phyloP scores from a whole-genome alignment of 2,888 invertebrate genomes.

The Megaustenia siamemsis region DNA sequence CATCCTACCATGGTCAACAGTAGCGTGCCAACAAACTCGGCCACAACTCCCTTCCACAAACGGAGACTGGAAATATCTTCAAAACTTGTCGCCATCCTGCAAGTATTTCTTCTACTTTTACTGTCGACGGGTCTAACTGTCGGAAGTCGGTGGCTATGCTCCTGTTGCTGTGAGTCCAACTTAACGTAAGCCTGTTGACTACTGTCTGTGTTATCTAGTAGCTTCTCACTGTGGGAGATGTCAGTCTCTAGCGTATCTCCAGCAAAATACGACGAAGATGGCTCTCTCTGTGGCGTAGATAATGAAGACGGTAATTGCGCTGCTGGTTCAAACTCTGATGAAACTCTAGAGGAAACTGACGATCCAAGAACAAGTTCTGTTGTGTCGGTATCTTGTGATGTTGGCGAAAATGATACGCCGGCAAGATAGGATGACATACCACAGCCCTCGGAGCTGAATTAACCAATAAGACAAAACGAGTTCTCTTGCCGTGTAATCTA shows the following conservation, averaged over 20 bases:
- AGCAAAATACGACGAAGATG: no score
- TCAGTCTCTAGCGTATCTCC: neutral
- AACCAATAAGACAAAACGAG: neutral
- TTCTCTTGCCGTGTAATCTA: neutral
- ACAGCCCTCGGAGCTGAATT: neutral
- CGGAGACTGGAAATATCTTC: conserved; percentile 61
- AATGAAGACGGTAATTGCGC: neutral
- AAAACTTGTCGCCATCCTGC: conserved; percentile 61
- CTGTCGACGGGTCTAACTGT: neutral
- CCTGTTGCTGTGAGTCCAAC: neutral
- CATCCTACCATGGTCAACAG: conserved; percentile 92
- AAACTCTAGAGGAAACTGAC: neutral
- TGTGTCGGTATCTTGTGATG: neutral
- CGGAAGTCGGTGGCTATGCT: neutral
- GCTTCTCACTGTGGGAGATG: neutral
- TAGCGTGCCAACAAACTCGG: conserved; percentile 93
- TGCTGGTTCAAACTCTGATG: no score
- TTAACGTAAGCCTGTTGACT: neutral
- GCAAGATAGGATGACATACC: neutral
- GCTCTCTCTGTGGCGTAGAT: neutral
- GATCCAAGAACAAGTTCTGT: neutral
- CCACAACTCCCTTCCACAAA: conserved; percentile 89
- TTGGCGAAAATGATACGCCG: neutral
- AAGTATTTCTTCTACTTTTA: neutral
- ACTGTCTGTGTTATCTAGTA: neutral